Evolutionary conservation across 1,140 invertebrate species (phyloP).

Genomic region (Brachionus calyciflorus): DNA sequence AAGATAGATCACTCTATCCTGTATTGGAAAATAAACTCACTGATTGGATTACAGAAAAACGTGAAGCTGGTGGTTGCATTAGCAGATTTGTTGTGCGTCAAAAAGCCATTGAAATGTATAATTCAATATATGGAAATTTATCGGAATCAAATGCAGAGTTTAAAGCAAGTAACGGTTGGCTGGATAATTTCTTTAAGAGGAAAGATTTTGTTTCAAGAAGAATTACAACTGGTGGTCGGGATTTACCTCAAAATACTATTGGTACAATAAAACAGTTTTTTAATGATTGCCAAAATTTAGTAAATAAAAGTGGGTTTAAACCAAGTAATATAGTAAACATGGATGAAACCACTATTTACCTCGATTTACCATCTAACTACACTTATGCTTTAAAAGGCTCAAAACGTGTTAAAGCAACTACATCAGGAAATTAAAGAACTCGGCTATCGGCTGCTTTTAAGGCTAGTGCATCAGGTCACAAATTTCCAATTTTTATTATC

Average conservation of each 20-base stretch:
- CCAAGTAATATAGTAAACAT: background rate
- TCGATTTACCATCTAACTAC: background rate
- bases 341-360: constrained; percentile 11
- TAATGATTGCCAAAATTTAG: background rate
- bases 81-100: too few species aligned
- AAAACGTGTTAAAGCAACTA: background rate
- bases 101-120: too few species aligned
- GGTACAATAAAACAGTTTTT: constrained; percentile 1
- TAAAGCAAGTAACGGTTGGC: constrained; percentile 1
- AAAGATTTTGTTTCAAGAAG: background rate
- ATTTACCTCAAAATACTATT: background rate
- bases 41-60: too few species aligned
- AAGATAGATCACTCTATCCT: too few species aligned
- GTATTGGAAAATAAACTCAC: too few species aligned
- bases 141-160: too few species aligned
- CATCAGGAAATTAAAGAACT: background rate
- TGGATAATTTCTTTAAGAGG: background rate
- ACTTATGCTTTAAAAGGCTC: background rate
- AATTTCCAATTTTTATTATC: background rate
- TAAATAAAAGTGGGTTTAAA: background rate
- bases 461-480: background rate
- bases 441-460: background rate
- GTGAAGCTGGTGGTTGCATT: too few species aligned
- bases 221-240: constrained; percentile 2
- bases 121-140: too few species aligned